These are phyloP conservation scores for Sminthurides bifidus DNA, from an alignment of 1,140 invertebrate species.

Conservation along the genomic window DNA sequence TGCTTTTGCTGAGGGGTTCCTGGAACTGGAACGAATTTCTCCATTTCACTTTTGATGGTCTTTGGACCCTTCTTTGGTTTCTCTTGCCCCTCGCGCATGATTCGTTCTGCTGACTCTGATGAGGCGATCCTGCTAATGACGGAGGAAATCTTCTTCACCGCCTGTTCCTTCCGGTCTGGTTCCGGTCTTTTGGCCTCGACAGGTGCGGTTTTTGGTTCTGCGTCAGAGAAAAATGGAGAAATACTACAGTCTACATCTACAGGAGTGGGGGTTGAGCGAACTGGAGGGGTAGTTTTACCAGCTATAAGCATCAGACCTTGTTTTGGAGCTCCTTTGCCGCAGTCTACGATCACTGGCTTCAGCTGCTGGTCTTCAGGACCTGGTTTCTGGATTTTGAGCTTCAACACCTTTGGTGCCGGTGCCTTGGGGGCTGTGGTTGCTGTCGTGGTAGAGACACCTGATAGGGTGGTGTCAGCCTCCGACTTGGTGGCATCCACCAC, in stretches of 20 bases:
- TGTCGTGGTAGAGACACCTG: neutral
- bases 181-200: conserved; percentile 9
- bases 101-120: conserved; percentile 13
- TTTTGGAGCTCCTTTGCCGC: conserved; percentile 22
- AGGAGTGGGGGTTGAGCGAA: neutral
- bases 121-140: conserved; percentile 25
- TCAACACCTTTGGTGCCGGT: neutral
- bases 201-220: conserved; percentile 19
- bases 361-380: conserved; percentile 11
- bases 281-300: conserved; percentile 21
- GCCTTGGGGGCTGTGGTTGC: neutral
- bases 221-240: neutral
- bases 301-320: conserved; percentile 25
- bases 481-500: conserved; percentile 6
- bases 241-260: neutral
- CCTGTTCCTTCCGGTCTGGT: conserved; percentile 29
- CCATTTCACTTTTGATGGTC: conserved; percentile 44
- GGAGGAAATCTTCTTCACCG: conserved; percentile 29
- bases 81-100: conserved; percentile 9
- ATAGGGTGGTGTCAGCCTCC: neutral
- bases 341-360: conserved; percentile 28
- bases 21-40: conserved; percentile 43
- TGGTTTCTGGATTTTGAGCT: conserved; percentile 11
- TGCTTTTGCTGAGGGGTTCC: conserved; percentile 38
- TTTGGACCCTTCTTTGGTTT: neutral